Evolutionary conservation across 2,888 invertebrate species (phyloP).

Genomic region (Nemurella pictetii): DNA sequence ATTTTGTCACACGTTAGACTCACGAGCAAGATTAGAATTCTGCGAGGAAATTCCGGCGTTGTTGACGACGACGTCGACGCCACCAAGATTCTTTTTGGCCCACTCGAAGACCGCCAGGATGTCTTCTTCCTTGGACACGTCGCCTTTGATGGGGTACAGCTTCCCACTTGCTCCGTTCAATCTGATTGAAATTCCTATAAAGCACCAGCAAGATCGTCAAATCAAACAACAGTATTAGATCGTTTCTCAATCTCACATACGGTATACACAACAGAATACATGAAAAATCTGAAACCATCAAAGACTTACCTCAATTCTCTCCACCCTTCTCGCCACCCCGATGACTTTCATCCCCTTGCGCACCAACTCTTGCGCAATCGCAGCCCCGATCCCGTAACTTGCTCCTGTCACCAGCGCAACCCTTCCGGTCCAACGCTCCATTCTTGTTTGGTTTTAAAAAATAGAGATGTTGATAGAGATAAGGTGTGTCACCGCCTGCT

Average conservation of each 20-base stretch:
- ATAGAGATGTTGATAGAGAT: neutral
- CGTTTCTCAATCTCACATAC: too few relatives aligned
- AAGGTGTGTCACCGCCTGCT: neutral
- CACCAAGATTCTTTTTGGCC: slow-evolving; percentile 49
- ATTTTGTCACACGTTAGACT: too few relatives aligned
- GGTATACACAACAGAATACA: too few relatives aligned
- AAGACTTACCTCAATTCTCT: slow-evolving; percentile 51
- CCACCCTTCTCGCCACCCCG: slow-evolving; percentile 57
- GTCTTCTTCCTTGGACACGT: slow-evolving; percentile 49
- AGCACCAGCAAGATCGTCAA: neutral
- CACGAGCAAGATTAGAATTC: neutral
- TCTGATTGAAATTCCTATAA: slow-evolving; percentile 41
- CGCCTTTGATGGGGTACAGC: slow-evolving; percentile 48
- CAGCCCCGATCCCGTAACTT: slow-evolving; percentile 55
- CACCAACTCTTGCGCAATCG: slow-evolving; percentile 51
- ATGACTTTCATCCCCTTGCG: slow-evolving; percentile 56
- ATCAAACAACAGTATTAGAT: too few relatives aligned
- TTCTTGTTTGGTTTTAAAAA: too few relatives aligned
- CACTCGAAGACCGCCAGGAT: slow-evolving; percentile 49
- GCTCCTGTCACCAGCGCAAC: slow-evolving; percentile 52
- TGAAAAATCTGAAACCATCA: too few relatives aligned
- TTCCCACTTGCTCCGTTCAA: slow-evolving; percentile 37
- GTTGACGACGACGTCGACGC: slow-evolving; percentile 51
- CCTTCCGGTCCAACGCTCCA: slow-evolving; percentile 43
- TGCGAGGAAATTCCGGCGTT: slow-evolving; percentile 47